Evolutionary conservation across 2,888 invertebrate genomes (phyloP), one percentile per base, ranked within the genome.

Genomic region (Ormyrus rosae): DNA sequence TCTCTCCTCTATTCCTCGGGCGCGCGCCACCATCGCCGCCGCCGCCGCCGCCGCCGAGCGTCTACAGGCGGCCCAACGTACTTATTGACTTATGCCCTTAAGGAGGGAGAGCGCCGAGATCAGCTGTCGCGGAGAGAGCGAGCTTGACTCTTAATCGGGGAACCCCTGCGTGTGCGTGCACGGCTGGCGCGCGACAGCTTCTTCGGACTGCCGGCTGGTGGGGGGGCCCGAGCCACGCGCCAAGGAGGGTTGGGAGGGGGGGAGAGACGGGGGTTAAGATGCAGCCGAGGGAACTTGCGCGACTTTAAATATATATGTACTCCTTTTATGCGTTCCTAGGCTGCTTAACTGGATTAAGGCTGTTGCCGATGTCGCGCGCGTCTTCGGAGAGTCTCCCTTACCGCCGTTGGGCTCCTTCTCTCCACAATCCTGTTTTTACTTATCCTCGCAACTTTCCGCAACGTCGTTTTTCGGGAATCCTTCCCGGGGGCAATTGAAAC

Each of bases 21-120:
- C 56, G 56, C 56, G 9, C 58, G 46, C 34, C n/a, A 7, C 6
- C 55, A 45, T 19, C 34, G 45, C n/a, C 6, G 11, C 68, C 6
- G 45, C 56, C 48, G 46, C 63, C 53, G 60, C 9, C 8, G 53
- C 55, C 7, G 19, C 11, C 53, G 72, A 45, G 51, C 48, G 56
- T 46, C 45, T 10, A 60, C 9, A 19, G 53, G 6, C 69, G 53
- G 5, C 73, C 74, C 84, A 88, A 88, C 88, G 88, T 88, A 88
- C 86, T 87, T 88, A 87, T 87, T 88, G 88, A 88, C 88, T 88
- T 88, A 86, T 88, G 86, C 86, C 84, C 85, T 85, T 81, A 83
- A 72, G 55, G 56, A 46, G 76, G 34, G n/a, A 55, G 13, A 55
- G 13, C 11, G 53, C 6, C 11, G 65, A 84, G 82, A 86, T 87